A percentile compares a stretch with the other conserved stretches of the same genome.
Conservation (phyloP, 2,113 vertebrate genomes). For the Corythoichthys haematopterus region DNA sequence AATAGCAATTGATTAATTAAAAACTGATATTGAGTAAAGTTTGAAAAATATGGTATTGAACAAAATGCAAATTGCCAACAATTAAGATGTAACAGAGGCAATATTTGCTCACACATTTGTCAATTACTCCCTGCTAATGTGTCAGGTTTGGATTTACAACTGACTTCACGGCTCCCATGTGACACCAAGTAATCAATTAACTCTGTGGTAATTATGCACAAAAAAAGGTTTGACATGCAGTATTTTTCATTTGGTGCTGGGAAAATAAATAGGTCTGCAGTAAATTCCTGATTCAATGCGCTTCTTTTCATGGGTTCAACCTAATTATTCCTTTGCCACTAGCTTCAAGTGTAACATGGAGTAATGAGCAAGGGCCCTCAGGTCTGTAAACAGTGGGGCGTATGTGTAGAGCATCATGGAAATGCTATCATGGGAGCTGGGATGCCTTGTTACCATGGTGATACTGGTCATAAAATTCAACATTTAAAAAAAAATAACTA, state of each 20-base stretch:
- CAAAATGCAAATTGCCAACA: not conserved
- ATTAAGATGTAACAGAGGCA: too few relatives aligned
- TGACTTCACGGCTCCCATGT: not conserved
- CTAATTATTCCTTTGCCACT: slow-evolving; percentile 51
- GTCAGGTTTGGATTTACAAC: not conserved
- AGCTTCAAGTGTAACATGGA: slow-evolving; percentile 45
- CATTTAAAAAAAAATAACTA: not conserved
- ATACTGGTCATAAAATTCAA: slow-evolving; percentile 31
- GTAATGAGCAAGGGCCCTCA: slow-evolving; percentile 49
- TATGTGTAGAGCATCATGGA: slow-evolving; percentile 13
- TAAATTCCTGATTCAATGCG: not conserved
- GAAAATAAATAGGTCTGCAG: not conserved
- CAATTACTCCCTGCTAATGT: not conserved
- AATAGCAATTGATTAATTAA: not conserved
- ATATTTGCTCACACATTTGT: slow-evolving; percentile 4
- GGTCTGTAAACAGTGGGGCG: slow-evolving; percentile 37
- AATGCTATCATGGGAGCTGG: slow-evolving; percentile 31
- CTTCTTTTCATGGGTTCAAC: slow-evolving; percentile 32
- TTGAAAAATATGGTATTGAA: not conserved
- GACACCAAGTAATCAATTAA: not conserved
- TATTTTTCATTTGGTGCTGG: not conserved
- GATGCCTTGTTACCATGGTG: slow-evolving; percentile 44
- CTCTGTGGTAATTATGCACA: not conserved
- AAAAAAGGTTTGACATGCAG: not conserved
- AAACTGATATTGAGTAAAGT: not conserved